Percentiles rank a stretch among this genome's conserved stretches.
Evolutionary conservation across 2,113 vertebrate species (phyloP).

Genomic region (Aegypius monachus): DNA sequence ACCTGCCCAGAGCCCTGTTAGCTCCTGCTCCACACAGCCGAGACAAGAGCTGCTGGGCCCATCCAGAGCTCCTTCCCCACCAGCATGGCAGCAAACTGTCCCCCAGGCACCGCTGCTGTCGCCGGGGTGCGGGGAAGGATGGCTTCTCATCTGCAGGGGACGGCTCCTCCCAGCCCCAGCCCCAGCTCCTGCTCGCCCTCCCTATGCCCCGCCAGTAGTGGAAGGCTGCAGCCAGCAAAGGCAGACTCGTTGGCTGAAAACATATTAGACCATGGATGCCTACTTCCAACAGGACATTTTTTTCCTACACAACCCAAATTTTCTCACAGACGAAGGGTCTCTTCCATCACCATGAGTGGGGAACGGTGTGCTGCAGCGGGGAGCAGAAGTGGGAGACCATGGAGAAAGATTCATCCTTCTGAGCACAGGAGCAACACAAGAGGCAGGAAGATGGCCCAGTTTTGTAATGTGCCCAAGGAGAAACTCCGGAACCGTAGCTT

Average conservation of each 20-base stretch:
- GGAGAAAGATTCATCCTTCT: not conserved
- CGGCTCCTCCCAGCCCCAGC: rapidly evolving
- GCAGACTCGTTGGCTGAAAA: not conserved
- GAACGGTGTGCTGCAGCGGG: not conserved
- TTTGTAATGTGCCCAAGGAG: not conserved
- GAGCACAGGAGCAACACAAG: not conserved
- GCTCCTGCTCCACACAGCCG: not conserved
- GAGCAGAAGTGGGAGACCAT: not conserved
- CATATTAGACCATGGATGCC: not conserved
- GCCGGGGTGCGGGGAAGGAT: not conserved
- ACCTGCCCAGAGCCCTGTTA: not conserved
- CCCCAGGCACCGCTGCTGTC: rapidly evolving
- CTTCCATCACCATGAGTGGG: not conserved
- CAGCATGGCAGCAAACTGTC: not conserved
- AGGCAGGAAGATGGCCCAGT: not conserved
- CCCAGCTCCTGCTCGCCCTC: not conserved
- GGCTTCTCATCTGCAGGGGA: not conserved
- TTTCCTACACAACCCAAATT: not conserved
- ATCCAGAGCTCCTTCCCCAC: not conserved
- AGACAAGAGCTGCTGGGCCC: not conserved
- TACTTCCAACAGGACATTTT: not conserved
- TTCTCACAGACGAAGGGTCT: not conserved
- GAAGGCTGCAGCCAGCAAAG: not conserved
- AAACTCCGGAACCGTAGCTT: not conserved
- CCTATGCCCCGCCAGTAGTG: not conserved